Evolutionary conservation across 2,113 vertebrate genomes (phyloP), one percentile per base, ranked within the genome.

Genomic region (Fulmarus glacialis): DNA sequence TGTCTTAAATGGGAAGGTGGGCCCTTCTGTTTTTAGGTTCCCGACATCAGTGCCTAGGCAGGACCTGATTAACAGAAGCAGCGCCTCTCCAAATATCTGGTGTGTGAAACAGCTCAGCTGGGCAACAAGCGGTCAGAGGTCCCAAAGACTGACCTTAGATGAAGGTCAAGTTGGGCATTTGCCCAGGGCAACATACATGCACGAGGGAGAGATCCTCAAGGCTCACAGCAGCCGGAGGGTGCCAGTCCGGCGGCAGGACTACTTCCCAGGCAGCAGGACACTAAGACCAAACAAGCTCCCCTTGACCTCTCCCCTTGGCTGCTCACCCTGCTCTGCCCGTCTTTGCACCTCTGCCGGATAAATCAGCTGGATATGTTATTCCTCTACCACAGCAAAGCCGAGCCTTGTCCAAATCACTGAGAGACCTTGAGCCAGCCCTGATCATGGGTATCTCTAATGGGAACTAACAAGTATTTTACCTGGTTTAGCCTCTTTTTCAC

Each of bases 181-280:
- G 53, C 34, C 40, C 15, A 59, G 14, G 42, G 27, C 30, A 79
- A n/a, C 17, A 53, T 8, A 78, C 12, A 15, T 17, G 23, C 29
- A 24, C 0, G 3, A 82, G 5, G 7, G 20, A 12, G 27, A 77
- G 66, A 85, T 34, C 24, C 36, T 87, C 43, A 34, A 67, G 23
- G 26, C 13, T 63, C 40, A 38, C 13, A 68, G 62, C 29, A 86
- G 72, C 40, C 1, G 1, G 9, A 92, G 27, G 14, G 23, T 8
- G 0, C 26, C 0, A 0, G 11, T 75, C 24, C 48, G 32, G 50
- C 12, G 19, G 22, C 53, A 78, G 53, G 42, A 67, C 32, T 15
- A 12, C 47, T 66, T 91, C 42, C 24, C 38, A 77, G 50, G 56
- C 42, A 64, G 50, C 52, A 26, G n/a, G 20, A 43, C 36, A 56